phyloP scores from a whole-genome alignment of 1,140 invertebrate genomes.

The Atta texana region DNA sequence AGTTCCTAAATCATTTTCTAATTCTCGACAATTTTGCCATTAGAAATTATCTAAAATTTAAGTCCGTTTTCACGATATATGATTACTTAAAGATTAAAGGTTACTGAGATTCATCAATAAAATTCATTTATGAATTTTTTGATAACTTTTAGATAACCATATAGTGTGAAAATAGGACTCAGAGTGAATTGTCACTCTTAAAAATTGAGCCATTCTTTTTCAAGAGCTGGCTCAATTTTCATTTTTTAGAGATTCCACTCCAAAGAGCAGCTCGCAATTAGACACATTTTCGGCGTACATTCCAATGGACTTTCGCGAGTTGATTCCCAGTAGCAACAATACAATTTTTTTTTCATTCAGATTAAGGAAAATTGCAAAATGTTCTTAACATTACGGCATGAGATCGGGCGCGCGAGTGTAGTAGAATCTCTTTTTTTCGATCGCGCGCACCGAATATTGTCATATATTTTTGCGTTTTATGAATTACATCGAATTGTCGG shows the following conservation, averaged over 20 bases:
- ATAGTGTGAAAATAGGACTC: too few relatives aligned
- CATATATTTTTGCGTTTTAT: constrained; percentile 1
- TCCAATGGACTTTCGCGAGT: constrained; percentile 9
- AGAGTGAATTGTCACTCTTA: too few relatives aligned
- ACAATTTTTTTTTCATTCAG: constrained; percentile 32
- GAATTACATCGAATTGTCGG: constrained; percentile 34
- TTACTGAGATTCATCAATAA: too few relatives aligned
- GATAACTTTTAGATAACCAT: too few relatives aligned
- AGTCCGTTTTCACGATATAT: too few relatives aligned
- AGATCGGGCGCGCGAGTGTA: constrained; percentile 67
- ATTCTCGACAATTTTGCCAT: constrained; percentile 20
- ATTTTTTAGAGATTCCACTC: too few relatives aligned
- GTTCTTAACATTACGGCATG: constrained; percentile 79
- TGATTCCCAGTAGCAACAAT: neutral
- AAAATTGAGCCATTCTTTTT: too few relatives aligned
- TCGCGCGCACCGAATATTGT: constrained; percentile 9
- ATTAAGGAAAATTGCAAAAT: constrained; percentile 78
- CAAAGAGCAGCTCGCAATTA: neutral
- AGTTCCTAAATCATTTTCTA: neutral
- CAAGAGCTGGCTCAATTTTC: too few relatives aligned
- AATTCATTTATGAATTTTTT: too few relatives aligned
- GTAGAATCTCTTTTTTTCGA: neutral
- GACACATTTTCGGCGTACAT: neutral
- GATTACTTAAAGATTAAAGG: too few relatives aligned
- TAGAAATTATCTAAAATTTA: neutral